Evolutionary conservation across 2,797 vertebrate species (phyloP).

Genomic region (Distichodus sexfasciatus): DNA sequence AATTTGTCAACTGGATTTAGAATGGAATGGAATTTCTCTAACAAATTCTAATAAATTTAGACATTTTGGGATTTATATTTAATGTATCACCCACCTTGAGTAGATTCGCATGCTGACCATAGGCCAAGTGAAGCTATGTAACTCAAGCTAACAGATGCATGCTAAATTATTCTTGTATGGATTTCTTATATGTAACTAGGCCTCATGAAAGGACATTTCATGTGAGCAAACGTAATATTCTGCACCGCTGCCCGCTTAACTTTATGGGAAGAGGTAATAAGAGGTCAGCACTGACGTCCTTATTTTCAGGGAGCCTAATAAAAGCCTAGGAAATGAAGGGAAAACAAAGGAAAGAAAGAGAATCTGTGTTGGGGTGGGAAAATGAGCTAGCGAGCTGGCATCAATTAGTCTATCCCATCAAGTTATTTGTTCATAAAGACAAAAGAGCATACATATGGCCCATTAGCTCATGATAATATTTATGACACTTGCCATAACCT

Average conservation of each 20-base stretch:
- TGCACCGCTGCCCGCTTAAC: not conserved
- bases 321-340: not conserved
- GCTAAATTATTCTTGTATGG: not conserved
- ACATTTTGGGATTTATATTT: too few relatives aligned
- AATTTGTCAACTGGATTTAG: too few relatives aligned
- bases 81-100: not conserved
- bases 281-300: not conserved
- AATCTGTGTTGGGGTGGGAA: too few relatives aligned
- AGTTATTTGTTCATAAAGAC: not conserved
- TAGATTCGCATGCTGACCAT: not conserved
- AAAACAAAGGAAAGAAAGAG: too few relatives aligned
- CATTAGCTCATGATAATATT: not conserved
- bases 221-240: not conserved
- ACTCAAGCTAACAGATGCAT: not conserved
- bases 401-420: not conserved
- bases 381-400: not conserved
- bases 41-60: too few relatives aligned
- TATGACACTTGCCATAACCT: not conserved
- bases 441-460: not conserved
- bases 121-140: conserved; percentile 14
- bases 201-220: conserved; percentile 16
- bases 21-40: too few relatives aligned
- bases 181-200: conserved; percentile 23
- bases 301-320: not conserved
- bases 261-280: conserved; percentile 11